Base-by-base conservation (phyloP, 2,888 invertebrate species). In the Dichetophora obliterata region DNA sequence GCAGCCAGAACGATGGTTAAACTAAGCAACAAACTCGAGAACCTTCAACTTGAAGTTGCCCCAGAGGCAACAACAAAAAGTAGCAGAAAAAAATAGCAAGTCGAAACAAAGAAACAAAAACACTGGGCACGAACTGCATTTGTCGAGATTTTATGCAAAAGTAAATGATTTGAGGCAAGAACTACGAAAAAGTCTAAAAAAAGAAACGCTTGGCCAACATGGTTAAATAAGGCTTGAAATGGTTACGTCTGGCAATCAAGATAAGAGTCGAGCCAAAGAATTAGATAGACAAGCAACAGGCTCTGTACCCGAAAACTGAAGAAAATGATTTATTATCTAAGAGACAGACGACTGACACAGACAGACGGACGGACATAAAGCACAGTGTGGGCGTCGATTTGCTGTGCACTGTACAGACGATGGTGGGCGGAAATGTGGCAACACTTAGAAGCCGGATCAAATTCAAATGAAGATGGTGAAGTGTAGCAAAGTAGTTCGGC, bases 261-360 rank as follows among this genome's bases (percentile, higher is more conserved):
- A 79, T 79, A 78, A 79, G 77, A 68, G 66, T 54, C 24, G 54
- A 37, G 65, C 37, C 54, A n/a, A 63, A 63, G 65, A 50, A 57
- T 65, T 73, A 22, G 66, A 37, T 59, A 61, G 52, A 34, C 54
- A 57, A 43, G 59, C 19, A 24, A 24, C 27, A 54, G 34, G 22
- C 66, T 74, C 31, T n/a, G 8, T 34, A 3, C 24, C 70, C 68
- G 70, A 75, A 74, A 69, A 69, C 65, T 71, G 66, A 59, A 63
- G 66, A 75, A 78, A 77, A 80, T 78, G 78, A 80, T 75, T 78
- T 78, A 78, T 78, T 50, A 59, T 76, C 73, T 57, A 70, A 75
- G 57, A 76, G 61, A 48, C 65, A 37, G 72, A 54, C 65, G 43
- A 68, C 54, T 37, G 37, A 9, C 27, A 9, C 27, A 57, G 22